Base-by-base conservation (phyloP, 2,888 invertebrate species). In the Drosophila monieri region DNA sequence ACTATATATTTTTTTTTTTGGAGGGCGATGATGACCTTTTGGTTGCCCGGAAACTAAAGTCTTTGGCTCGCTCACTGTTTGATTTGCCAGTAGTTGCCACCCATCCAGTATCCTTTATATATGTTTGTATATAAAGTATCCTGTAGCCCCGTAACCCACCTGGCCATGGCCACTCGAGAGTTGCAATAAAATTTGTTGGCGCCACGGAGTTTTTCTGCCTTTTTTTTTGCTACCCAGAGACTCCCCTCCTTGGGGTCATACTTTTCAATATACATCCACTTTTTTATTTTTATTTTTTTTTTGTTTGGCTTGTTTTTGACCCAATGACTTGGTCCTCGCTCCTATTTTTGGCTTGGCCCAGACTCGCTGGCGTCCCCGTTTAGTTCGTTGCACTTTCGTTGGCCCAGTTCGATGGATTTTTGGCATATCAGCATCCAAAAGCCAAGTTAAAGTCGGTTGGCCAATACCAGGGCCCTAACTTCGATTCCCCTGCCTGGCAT, bases 281-380 rank as follows among this genome's bases (percentile, higher is more conserved):
- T 46, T 32, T 43, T n/a, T 41, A 12, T 47, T 48, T 8, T 58
- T 3, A 8, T 46, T 35, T 37, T 53, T 30, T 53, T 56, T 37
- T 15, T 32, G 44, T 64, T 48, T 72, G 76, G 43, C 49, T 51
- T 35, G 35, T n/a, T 32, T 32, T 32, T 70, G 85, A 84, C 80
- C 79, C 73, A 77, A 65, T 73, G 80, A 77, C 80, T 77, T 60
- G 78, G 76, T 69, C 80, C 69, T 65, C 14, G 53, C 51, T 44
- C 49, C 32, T 76, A 53, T 72, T 78, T 78, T 76, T 41, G 56
- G 57, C 52, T 44, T 61, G 68, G 46, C 74, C 69, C 64, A 81
- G 80, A 80, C 80, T 74, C 64, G 56, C 23, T 55, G 83, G 85
- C 85, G 83, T 48, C 78, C 62, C 6, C 58, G 46, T 48, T 59